A percentile compares a stretch with the other conserved stretches of the same genome.
These are phyloP conservation scores for Trachelipus rathkii DNA, from an alignment of 1,140 invertebrate genomes.

Conservation along the genomic window DNA sequence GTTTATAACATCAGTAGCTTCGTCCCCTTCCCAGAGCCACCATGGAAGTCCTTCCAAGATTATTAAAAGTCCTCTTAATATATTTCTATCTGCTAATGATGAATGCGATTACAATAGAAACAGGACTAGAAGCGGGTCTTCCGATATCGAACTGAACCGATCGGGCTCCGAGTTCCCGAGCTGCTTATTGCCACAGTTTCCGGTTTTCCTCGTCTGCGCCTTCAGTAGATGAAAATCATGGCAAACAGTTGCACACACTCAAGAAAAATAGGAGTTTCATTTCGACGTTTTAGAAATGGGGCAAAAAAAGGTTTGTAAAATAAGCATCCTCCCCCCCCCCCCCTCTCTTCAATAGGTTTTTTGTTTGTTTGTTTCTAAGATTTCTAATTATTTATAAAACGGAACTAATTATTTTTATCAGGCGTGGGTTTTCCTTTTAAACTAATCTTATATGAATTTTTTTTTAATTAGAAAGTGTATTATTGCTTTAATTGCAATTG, in stretches of 20 bases:
- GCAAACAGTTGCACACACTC: constrained; percentile 10
- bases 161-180: constrained; percentile 6
- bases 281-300: constrained; percentile 27
- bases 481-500: no score
- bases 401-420: no score
- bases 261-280: constrained; percentile 14
- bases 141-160: not conserved
- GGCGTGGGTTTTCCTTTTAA: no score
- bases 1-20: not conserved
- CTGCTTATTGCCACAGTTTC: no score
- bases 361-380: no score
- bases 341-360: no score
- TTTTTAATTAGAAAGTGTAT: no score
- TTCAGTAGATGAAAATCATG: constrained; percentile 14
- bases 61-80: not conserved
- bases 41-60: not conserved
- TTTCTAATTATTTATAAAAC: no score
- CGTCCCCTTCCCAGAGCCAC: not conserved
- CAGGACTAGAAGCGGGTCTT: constrained; percentile 18
- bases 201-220: constrained; percentile 4
- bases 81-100: not conserved
- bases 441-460: no score
- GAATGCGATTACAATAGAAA: not conserved
- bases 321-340: no score
- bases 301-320: constrained; percentile 20